A percentile compares a stretch with the other conserved stretches of the same genome.
Evolutionary conservation across 2,113 vertebrate species (phyloP).

Genomic region (Guaruba guarouba): DNA sequence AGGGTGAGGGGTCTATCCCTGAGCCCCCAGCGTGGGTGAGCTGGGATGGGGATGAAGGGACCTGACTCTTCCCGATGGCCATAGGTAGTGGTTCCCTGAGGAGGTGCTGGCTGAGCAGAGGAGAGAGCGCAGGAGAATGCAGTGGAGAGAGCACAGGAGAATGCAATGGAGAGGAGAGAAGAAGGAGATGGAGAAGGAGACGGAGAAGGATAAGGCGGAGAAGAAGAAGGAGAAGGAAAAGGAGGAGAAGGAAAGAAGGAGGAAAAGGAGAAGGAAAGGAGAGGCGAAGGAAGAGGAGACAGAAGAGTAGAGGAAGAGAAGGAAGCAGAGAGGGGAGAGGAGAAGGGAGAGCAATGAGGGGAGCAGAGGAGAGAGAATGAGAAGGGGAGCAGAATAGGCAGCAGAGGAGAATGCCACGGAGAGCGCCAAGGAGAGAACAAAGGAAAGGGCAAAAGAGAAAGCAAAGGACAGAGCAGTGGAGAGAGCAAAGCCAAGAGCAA

Average conservation of each 20-base stretch:
- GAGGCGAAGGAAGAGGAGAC: not conserved
- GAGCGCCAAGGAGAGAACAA: not conserved
- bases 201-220: too few species aligned
- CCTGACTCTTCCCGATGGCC: accelerated
- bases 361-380: not conserved
- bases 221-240: not conserved
- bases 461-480: not conserved
- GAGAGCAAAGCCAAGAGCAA: not conserved
- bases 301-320: not conserved
- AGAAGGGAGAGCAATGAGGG: too few species aligned
- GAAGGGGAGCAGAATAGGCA: not conserved
- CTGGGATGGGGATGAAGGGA: accelerated
- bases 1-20: not conserved
- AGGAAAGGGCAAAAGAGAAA: not conserved
- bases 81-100: accelerated
- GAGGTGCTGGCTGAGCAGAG: not conserved
- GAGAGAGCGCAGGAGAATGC: not conserved
- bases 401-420: not conserved
- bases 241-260: not conserved
- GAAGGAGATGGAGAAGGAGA: not conserved
- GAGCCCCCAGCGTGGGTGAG: not conserved
- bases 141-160: not conserved
- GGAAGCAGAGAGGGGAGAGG: not conserved
- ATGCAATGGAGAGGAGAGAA: not conserved
- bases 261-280: not conserved